Conservation (phyloP, 2,888 invertebrate species). For the Xylota sylvarum region DNA sequence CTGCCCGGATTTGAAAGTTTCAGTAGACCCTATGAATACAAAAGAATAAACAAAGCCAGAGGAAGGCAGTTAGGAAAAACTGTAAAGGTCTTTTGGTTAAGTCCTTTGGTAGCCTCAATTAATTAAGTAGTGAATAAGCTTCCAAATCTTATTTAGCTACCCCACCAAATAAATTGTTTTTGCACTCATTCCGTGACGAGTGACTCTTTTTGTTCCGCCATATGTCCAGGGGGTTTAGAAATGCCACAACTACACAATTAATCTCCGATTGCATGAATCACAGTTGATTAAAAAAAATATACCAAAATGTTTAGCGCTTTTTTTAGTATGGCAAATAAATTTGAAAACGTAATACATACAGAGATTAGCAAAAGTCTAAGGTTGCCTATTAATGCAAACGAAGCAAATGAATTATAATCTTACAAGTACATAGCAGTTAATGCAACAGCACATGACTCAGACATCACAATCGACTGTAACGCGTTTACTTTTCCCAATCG, state of each 20-base stretch:
- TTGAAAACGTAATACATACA: background rate
- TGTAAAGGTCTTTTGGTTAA: no score
- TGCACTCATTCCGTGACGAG: no score
- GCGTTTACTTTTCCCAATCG: background rate
- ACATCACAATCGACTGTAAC: background rate
- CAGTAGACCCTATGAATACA: no score
- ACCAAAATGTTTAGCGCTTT: background rate
- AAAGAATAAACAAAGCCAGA: no score
- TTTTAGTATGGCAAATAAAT: background rate
- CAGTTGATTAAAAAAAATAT: background rate
- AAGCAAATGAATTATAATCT: background rate
- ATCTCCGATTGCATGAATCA: background rate
- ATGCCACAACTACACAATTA: background rate
- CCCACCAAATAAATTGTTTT: no score
- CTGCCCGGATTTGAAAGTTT: no score
- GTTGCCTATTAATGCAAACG: background rate
- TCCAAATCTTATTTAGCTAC: no score
- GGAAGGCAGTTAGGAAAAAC: no score
- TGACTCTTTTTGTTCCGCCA: no score
- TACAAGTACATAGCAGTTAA: background rate
- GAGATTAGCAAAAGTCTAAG: background rate
- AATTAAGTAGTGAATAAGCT: no score
- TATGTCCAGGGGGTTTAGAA: no score
- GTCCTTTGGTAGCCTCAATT: no score
- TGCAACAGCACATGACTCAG: slow-evolving; percentile 4